These are phyloP conservation scores for Petaurus breviceps DNA, from an alignment of 2,113 vertebrate genomes.

Conservation along the genomic window DNA sequence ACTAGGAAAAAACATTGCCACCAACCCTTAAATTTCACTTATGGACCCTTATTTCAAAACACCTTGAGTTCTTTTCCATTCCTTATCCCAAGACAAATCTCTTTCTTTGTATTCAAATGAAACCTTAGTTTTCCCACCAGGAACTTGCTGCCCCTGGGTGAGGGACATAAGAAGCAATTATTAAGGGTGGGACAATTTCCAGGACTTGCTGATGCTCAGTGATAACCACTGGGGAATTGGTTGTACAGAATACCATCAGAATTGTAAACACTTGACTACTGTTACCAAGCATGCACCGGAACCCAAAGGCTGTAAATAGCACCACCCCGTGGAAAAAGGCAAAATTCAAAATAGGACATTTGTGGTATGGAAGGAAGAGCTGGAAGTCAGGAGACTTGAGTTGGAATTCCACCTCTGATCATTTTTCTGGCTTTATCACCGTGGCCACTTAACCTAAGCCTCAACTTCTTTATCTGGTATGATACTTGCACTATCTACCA, in stretches of 20 bases:
- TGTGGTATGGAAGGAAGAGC: not conserved
- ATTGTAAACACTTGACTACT: not conserved
- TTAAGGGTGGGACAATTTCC: not conserved
- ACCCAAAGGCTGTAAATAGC: not conserved
- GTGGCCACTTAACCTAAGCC: not conserved
- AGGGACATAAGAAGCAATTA: conserved; percentile 1
- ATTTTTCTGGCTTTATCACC: not conserved
- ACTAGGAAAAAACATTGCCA: not conserved
- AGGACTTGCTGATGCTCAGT: not conserved
- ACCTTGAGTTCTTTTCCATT: not conserved
- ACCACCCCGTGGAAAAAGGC: conserved; percentile 61
- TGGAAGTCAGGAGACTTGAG: not conserved
- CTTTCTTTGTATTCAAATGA: conserved; percentile 30
- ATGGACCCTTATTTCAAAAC: not conserved
- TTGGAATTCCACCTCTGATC: not conserved
- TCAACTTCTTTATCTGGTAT: not conserved
- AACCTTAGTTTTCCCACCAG: conserved; percentile 8
- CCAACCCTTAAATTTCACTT: not conserved
- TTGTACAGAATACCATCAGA: not conserved
- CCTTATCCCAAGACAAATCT: not conserved
- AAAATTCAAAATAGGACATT: not conserved
- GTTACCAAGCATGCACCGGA: accelerated
- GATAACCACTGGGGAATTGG: not conserved
- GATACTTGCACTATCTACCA: not conserved
- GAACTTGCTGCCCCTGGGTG: not conserved